Evolutionary conservation across 2,113 vertebrate genomes (phyloP), one percentile per base, ranked within the genome.

Genomic region (Lipophrys pholis): DNA sequence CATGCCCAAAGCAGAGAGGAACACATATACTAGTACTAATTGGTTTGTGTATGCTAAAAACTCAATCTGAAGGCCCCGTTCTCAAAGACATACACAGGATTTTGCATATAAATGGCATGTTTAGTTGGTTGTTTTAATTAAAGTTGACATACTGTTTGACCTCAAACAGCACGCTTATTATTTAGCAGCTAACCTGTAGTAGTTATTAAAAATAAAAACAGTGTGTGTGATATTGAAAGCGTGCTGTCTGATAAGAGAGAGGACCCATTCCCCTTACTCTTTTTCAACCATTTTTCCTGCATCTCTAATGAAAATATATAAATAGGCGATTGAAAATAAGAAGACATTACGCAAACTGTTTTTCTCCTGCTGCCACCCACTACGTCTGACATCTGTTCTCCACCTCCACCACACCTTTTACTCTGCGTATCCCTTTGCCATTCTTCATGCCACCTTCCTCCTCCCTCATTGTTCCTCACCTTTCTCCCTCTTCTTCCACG

Each of bases 351-450:
- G 30, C 63, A 55, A 64, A 78, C 68, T 73, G 51, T 80, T 72
- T 84, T 81, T 56, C 69, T 78, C 80, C 69, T 68, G 69, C 66
- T 74, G 46, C 76, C 63, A 76, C 78, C 82, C 66, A 81, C 68
- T 77, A 54, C 0, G 39, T 61, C 73, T 73, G 83, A 78, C 73
- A 86, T 89, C 87, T 87, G 67, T 82, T 82, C 74, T 52, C 52
- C 56, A 73, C 50, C 64, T 69, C 54, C 49, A 68, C 71, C 68
- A 42, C 69, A 66, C 35, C 61, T 72, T 66, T 69, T 76, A 59
- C 69, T 55, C 65, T 46, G 50, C 40, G 12, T 52, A 82, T 69
- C 74, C 70, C 62, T 60, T 75, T 38, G 49, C 78, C 53, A 77
- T 59, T 76, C 65, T 76, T 57, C 80, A 52, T 54, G 48, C 30